Conservation (phyloP, 2,888 invertebrate genomes). For the Rhorus exstirpatorius region DNA sequence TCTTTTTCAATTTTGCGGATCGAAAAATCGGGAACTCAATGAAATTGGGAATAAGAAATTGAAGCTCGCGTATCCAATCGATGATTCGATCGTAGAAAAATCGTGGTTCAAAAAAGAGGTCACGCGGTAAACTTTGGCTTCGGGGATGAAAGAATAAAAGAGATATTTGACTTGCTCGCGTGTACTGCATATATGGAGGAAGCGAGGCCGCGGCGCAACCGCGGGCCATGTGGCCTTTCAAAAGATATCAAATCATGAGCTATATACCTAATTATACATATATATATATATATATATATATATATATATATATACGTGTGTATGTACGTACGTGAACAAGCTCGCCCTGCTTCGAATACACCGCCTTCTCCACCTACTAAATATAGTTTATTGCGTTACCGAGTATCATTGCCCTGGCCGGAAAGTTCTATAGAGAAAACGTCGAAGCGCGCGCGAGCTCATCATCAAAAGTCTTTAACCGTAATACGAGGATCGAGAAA, state of each 20-base stretch:
- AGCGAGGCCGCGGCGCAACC: slow-evolving; percentile 67
- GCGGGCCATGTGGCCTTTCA: slow-evolving; percentile 85
- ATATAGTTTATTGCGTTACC: slow-evolving; percentile 86
- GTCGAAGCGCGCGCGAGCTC: slow-evolving; percentile 38
- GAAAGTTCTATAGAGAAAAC: slow-evolving; percentile 62
- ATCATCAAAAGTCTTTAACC: background rate
- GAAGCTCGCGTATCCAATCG: too few species aligned
- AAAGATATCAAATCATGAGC: slow-evolving; percentile 85
- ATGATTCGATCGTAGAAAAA: too few species aligned
- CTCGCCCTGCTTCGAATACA: slow-evolving; percentile 69
- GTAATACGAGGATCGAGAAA: background rate
- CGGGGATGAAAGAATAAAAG: slow-evolving; percentile 27
- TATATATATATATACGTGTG: slow-evolving; percentile 20
- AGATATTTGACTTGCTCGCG: slow-evolving; percentile 21
- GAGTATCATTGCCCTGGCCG: slow-evolving; percentile 83
- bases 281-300: slow-evolving; percentile 20
- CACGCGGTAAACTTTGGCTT: background rate
- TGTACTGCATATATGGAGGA: slow-evolving; percentile 39
- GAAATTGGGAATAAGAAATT: too few species aligned
- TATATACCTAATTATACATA: slow-evolving; percentile 49
- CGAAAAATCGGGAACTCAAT: too few species aligned
- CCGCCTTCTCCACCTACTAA: slow-evolving; percentile 82
- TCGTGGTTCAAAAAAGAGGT: slow-evolving; percentile 3
- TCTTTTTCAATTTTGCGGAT: too few species aligned
- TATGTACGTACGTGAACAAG: slow-evolving; percentile 24